Evolutionary conservation across 2,113 vertebrate species (phyloP).

Genomic region (Cynoglossus semilaevis): DNA sequence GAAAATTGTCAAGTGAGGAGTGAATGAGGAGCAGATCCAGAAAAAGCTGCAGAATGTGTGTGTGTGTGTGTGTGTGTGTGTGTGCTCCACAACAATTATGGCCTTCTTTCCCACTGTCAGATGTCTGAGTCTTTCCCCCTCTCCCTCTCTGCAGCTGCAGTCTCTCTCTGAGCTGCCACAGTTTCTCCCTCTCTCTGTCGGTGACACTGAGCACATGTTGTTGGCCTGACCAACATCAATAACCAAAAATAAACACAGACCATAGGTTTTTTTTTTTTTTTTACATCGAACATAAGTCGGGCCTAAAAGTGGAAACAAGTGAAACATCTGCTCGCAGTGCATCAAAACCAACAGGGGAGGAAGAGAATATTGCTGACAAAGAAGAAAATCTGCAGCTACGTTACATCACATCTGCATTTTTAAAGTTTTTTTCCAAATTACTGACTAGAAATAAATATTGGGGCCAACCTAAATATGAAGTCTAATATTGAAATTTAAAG

Average conservation of each 20-base stretch:
- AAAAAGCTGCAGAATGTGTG: slow-evolving; percentile 25
- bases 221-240: slow-evolving; percentile 31
- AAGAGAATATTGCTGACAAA: too few species aligned
- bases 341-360: too few species aligned
- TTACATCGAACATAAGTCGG: too few species aligned
- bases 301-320: too few species aligned
- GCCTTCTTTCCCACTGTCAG: slow-evolving; percentile 42
- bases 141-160: slow-evolving; percentile 58
- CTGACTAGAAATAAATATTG: too few species aligned
- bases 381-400: too few species aligned
- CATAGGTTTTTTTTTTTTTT: too few species aligned
- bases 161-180: slow-evolving; percentile 38
- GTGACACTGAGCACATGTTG: slow-evolving; percentile 24
- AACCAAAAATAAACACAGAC: slow-evolving; percentile 1
- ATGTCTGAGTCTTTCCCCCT: slow-evolving; percentile 29
- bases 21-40: slow-evolving; percentile 24
- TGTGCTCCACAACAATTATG: slow-evolving; percentile 47
- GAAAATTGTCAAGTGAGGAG: slow-evolving; percentile 3
- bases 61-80: slow-evolving; percentile 16
- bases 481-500: too few species aligned
- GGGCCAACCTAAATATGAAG: too few species aligned
- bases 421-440: too few species aligned
- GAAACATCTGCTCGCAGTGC: too few species aligned
- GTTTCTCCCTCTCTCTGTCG: slow-evolving; percentile 35
- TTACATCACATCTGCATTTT: too few species aligned